Percentiles rank a stretch among this genome's conserved stretches.
These are phyloP conservation scores for Myotis myotis DNA, from an alignment of 2,797 vertebrate species.

Conservation along the genomic window DNA sequence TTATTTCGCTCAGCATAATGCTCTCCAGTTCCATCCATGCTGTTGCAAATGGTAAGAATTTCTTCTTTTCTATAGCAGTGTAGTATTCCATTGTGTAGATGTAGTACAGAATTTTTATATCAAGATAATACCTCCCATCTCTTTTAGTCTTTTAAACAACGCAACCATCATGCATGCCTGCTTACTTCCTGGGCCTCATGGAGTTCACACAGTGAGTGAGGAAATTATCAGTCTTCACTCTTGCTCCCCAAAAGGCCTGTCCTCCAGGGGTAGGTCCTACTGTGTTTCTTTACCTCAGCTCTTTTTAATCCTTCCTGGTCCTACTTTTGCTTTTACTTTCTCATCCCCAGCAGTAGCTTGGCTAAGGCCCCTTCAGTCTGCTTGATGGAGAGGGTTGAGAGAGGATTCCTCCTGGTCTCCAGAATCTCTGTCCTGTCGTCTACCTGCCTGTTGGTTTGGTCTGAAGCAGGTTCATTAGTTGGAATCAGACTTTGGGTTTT, in stretches of 20 bases:
- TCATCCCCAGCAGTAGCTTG: neutral
- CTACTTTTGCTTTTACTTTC: neutral
- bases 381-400: neutral
- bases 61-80: too few species aligned
- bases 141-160: neutral
- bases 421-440: neutral
- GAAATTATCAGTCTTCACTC: neutral
- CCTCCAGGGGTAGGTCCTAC: neutral
- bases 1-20: too few species aligned
- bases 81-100: too few species aligned
- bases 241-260: neutral
- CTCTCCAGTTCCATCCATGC: too few species aligned
- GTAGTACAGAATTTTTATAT: neutral
- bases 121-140: neutral
- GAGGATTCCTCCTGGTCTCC: neutral
- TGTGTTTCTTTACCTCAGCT: neutral
- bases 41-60: too few species aligned
- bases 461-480: neutral
- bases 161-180: rapidly evolving
- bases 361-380: neutral
- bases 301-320: neutral
- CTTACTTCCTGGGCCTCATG: neutral
- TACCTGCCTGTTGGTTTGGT: neutral
- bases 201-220: neutral
- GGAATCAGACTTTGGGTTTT: neutral